These are phyloP conservation scores for Drosophila pseudoananassae DNA, from an alignment of 1,140 invertebrate species.

Conservation along the genomic window DNA sequence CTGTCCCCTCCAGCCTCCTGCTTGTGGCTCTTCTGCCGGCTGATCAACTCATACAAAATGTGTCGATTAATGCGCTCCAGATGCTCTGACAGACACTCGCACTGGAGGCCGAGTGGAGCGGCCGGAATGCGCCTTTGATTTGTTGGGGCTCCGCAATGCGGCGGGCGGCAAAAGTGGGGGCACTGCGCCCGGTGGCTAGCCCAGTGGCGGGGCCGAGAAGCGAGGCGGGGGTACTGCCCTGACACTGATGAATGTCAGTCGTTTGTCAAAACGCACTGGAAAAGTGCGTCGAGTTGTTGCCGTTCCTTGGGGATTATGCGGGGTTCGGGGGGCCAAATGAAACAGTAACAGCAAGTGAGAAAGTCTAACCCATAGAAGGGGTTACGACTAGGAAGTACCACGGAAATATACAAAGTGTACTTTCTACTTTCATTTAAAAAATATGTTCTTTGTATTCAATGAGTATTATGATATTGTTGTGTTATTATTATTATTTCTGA, in stretches of 20 bases:
- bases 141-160: slow-evolving; percentile 57
- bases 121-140: slow-evolving; percentile 78
- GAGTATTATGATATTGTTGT: not conserved
- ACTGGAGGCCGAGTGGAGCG: slow-evolving; percentile 40
- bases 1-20: not conserved
- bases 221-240: slow-evolving; percentile 22
- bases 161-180: not conserved
- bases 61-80: slow-evolving; percentile 81
- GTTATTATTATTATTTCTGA: not conserved
- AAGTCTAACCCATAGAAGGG: not conserved
- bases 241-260: slow-evolving; percentile 82
- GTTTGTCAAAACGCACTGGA: slow-evolving; percentile 80
- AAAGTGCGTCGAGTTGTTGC: slow-evolving; percentile 61
- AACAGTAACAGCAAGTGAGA: slow-evolving; percentile 54
- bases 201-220: not conserved
- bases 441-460: not conserved
- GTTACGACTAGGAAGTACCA: not conserved
- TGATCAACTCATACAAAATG: slow-evolving; percentile 75
- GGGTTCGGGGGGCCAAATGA: slow-evolving; percentile 30
- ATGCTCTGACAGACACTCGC: slow-evolving; percentile 60
- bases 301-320: slow-evolving; percentile 16
- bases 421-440: too few species aligned
- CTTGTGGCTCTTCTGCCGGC: slow-evolving; percentile 10
- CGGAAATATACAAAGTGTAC: too few species aligned
- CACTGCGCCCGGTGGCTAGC: not conserved